phyloP scores from a whole-genome alignment of 2,888 invertebrate genomes.

The Macrosiphum euphorbiae region DNA sequence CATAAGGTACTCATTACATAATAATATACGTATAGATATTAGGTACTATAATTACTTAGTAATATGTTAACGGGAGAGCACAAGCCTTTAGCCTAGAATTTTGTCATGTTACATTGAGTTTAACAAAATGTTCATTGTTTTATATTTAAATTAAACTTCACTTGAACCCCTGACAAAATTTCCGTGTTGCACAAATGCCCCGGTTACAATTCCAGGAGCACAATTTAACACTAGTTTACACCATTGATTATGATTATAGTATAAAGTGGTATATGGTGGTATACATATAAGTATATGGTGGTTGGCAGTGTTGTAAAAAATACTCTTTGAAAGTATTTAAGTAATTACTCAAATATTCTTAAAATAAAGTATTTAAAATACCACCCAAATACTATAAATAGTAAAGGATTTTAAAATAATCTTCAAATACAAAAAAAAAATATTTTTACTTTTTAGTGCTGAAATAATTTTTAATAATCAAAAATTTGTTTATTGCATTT shows the following conservation, averaged over 20 bases:
- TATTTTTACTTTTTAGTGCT: too few species aligned
- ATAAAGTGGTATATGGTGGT: too few species aligned
- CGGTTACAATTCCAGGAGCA: background rate
- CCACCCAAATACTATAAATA: too few species aligned
- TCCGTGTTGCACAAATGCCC: background rate
- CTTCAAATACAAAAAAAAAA: too few species aligned
- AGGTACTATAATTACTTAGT: background rate
- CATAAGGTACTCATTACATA: background rate
- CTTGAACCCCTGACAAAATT: background rate
- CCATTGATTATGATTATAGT: background rate
- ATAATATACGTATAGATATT: background rate
- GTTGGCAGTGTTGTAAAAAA: too few species aligned
- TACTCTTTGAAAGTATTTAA: too few species aligned
- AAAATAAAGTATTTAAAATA: too few species aligned
- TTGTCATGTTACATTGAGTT: background rate
- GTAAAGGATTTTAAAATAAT: too few species aligned
- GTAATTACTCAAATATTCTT: too few species aligned
- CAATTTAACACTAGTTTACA: background rate
- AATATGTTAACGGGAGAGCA: background rate
- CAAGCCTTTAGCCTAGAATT: background rate
- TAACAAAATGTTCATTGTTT: background rate
- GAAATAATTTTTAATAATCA: too few species aligned
- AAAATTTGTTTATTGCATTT: too few species aligned
- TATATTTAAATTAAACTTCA: background rate
- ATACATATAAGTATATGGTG: too few species aligned